Conservation (phyloP, 1,140 invertebrate species). For the Tetranychus urticae region DNA sequence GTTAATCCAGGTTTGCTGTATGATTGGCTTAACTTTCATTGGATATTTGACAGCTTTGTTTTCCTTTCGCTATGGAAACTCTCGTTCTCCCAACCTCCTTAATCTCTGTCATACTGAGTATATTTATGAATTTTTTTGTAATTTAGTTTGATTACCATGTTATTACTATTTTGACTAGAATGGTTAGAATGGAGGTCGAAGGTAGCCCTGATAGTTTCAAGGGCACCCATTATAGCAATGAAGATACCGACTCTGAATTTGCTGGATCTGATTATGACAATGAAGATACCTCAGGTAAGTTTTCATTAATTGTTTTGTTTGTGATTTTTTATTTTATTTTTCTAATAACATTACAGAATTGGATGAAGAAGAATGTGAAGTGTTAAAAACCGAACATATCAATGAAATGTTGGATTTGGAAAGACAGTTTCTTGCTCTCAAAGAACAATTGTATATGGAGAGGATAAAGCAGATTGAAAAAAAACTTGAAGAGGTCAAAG, state of each 20-base stretch:
- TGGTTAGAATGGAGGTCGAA: too few species aligned
- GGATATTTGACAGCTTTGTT: too few species aligned
- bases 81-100: too few species aligned
- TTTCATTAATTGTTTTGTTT: background rate
- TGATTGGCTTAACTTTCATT: too few species aligned
- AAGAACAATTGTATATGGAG: constrained; percentile 73
- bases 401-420: constrained; percentile 67
- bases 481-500: constrained; percentile 57
- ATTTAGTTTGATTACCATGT: too few species aligned
- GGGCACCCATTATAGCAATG: background rate
- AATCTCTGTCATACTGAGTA: too few species aligned
- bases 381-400: constrained; percentile 48
- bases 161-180: too few species aligned
- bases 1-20: too few species aligned
- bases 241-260: background rate
- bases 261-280: background rate
- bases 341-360: constrained; percentile 29
- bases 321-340: background rate
- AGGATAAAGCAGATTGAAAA: constrained; percentile 53
- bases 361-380: constrained; percentile 72
- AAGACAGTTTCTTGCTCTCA: constrained; percentile 55
- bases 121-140: too few species aligned
- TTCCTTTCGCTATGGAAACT: too few species aligned
- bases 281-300: background rate
- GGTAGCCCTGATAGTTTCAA: background rate